A percentile compares a stretch with the other conserved stretches of the same genome.
These are phyloP conservation scores for Oplegnathus fasciatus DNA, from an alignment of 2,113 vertebrate species.

Conservation along the genomic window DNA sequence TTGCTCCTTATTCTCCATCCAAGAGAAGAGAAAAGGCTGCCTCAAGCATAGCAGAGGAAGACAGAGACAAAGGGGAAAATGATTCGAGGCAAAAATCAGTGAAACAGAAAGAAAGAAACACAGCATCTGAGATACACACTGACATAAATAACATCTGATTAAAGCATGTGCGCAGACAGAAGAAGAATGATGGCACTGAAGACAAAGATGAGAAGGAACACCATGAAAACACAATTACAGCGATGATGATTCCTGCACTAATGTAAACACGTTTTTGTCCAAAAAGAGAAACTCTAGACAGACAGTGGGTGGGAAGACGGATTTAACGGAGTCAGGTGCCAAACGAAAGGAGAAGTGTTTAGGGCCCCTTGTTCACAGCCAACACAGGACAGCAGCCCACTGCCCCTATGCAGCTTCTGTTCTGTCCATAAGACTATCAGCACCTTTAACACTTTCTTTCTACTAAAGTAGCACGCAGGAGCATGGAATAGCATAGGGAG, in stretches of 20 bases:
- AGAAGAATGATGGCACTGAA: conserved; percentile 19
- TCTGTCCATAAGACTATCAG: background rate
- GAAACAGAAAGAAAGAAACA: no score
- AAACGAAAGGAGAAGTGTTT: conserved; percentile 68
- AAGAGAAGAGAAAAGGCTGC: conserved; percentile 1
- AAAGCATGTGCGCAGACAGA: conserved; percentile 29
- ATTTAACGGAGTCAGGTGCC: conserved; percentile 46
- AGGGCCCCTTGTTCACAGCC: conserved; percentile 54
- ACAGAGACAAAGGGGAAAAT: background rate
- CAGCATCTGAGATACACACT: conserved; percentile 42
- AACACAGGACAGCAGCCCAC: conserved; percentile 33
- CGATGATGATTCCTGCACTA: conserved; percentile 57
- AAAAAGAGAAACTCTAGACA: conserved; percentile 60
- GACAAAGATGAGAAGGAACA: conserved; percentile 18
- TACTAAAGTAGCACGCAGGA: conserved; percentile 3
- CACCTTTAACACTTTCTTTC: background rate
- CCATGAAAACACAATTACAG: conserved; percentile 31
- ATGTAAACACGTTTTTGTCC: conserved; percentile 51
- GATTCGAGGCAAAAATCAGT: background rate
- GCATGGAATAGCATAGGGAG: background rate
- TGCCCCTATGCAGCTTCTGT: conserved; percentile 14
- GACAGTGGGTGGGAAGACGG: conserved; percentile 62
- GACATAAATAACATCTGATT: conserved; percentile 53
- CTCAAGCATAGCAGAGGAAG: background rate
- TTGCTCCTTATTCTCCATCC: conserved; percentile 30